Conservation (phyloP, 2,888 invertebrate genomes). For the Drosophila bunnanda region DNA sequence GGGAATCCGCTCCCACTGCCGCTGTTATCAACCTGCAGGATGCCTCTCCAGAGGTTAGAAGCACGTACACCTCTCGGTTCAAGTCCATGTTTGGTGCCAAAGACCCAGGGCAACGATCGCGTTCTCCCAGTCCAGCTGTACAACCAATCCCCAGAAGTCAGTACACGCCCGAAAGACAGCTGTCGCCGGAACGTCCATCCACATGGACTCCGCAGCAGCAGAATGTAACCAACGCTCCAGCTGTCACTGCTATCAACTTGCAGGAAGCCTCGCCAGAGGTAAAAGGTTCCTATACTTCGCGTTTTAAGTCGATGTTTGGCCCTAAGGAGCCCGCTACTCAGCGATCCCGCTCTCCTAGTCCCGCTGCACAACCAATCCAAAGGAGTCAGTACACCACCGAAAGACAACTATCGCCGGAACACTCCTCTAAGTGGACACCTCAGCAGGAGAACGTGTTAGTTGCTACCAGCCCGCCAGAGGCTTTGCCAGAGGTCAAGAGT, state of each 20-base stretch:
- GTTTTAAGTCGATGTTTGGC: constrained; percentile 81
- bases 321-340: constrained; percentile 65
- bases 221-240: constrained; percentile 12
- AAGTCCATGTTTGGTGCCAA: constrained; percentile 81
- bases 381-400: constrained; percentile 77
- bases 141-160: constrained; percentile 73
- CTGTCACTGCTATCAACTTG: constrained; percentile 46
- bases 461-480: constrained; percentile 47
- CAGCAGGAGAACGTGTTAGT: constrained; percentile 27
- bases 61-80: constrained; percentile 79
- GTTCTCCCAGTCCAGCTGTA: constrained; percentile 1
- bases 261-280: constrained; percentile 66
- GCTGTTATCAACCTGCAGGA: constrained; percentile 53
- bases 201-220: constrained; percentile 49
- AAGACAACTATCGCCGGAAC: constrained; percentile 71
- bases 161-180: constrained; percentile 75
- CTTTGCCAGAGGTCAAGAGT: constrained; percentile 71
- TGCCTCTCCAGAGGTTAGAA: constrained; percentile 72
- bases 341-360: constrained; percentile 66
- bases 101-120: constrained; percentile 27
- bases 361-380: constrained; percentile 50
- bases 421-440: constrained; percentile 53
- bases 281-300: constrained; percentile 79
- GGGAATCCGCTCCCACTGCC: background rate
- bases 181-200: constrained; percentile 70